A percentile compares a stretch with the other conserved stretches of the same genome.
Evolutionary conservation across 2,888 invertebrate genomes (phyloP).

Genomic region (Drosophila planitibia): DNA sequence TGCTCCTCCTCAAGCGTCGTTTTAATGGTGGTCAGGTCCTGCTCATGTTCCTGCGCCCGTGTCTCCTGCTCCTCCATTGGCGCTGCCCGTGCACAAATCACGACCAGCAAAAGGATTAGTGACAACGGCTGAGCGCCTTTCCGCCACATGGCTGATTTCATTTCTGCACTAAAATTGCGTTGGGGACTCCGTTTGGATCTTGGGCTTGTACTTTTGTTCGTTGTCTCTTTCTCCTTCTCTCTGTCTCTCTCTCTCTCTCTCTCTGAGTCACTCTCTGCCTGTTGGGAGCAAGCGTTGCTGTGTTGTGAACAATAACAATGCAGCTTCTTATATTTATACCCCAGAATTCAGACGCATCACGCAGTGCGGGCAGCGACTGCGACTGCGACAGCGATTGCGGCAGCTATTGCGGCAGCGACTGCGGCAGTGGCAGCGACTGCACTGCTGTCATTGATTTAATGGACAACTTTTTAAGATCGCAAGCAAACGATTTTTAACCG

Average conservation of each 20-base stretch:
- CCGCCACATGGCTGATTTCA: slow-evolving; percentile 59
- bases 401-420: slow-evolving; percentile 1
- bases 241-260: background rate
- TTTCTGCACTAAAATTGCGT: slow-evolving; percentile 55
- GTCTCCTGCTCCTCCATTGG: slow-evolving; percentile 16
- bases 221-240: background rate
- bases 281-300: slow-evolving; percentile 5
- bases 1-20: slow-evolving; percentile 19
- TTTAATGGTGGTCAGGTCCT: slow-evolving; percentile 23
- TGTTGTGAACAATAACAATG: slow-evolving; percentile 43
- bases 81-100: slow-evolving; percentile 54
- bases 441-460: slow-evolving; percentile 44
- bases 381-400: background rate
- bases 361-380: background rate
- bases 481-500: slow-evolving; percentile 18
- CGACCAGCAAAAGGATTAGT: slow-evolving; percentile 60
- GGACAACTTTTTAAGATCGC: slow-evolving; percentile 28
- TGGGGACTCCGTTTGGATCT: slow-evolving; percentile 26
- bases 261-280: background rate
- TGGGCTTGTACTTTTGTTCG: slow-evolving; percentile 11
- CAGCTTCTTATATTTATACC: slow-evolving; percentile 66
- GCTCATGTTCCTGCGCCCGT: background rate
- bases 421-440: slow-evolving; percentile 17
- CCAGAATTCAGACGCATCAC: slow-evolving; percentile 20
- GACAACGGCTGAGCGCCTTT: slow-evolving; percentile 46